Evolutionary conservation across 2,113 vertebrate species (phyloP).

Genomic region (Platichthys flesus): DNA sequence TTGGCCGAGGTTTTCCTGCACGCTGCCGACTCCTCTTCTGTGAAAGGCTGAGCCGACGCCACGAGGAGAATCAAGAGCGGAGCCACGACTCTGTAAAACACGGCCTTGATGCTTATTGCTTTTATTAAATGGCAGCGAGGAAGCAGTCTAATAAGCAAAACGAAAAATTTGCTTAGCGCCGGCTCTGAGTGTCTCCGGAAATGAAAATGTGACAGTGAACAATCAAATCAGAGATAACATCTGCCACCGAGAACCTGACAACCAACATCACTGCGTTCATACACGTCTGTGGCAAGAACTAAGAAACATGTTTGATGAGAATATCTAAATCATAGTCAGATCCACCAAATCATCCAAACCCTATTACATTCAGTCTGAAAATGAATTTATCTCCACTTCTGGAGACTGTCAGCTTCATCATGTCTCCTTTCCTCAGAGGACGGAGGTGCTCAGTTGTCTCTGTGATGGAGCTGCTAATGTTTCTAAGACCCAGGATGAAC

Average conservation of each 20-base stretch:
- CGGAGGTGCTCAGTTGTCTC: too few species aligned
- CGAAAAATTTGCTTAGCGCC: conserved; percentile 49
- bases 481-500: too few species aligned
- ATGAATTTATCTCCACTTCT: too few species aligned
- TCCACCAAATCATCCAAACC: too few species aligned
- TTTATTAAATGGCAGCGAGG: conserved; percentile 51
- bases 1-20: conserved; percentile 32
- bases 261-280: background rate
- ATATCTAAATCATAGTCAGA: background rate
- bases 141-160: conserved; percentile 54
- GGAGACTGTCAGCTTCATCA: too few species aligned
- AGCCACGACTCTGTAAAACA: conserved; percentile 43
- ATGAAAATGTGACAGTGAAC: conserved; percentile 57
- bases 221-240: conserved; percentile 29
- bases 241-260: too few species aligned
- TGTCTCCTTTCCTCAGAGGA: too few species aligned
- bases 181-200: conserved; percentile 40
- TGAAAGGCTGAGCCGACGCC: conserved; percentile 44
- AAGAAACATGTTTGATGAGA: background rate
- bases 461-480: too few species aligned
- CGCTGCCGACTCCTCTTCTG: conserved; percentile 30
- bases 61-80: conserved; percentile 40
- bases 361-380: too few species aligned
- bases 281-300: conserved; percentile 3
- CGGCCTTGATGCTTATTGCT: conserved; percentile 42